Percentiles rank a stretch among this genome's conserved stretches.
phyloP scores from a whole-genome alignment of 2,797 vertebrate species.

The Adelosebastes latens region DNA sequence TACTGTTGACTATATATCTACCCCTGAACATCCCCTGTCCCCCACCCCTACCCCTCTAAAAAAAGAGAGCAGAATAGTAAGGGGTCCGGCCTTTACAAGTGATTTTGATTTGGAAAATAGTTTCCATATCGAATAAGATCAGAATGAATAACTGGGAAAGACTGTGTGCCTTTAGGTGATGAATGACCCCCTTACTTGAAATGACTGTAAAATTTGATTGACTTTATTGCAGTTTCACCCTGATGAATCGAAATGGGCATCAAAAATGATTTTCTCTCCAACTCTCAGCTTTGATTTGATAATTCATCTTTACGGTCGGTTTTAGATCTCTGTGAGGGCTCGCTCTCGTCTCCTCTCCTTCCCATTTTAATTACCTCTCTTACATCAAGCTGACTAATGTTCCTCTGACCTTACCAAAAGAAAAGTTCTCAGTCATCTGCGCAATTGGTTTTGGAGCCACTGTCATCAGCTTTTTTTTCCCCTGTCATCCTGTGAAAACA shows the following conservation, averaged over 20 bases:
- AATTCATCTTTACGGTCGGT: constrained; percentile 49
- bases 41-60: no score
- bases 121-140: background rate
- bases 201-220: constrained; percentile 30
- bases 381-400: constrained; percentile 45
- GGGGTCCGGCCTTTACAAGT: background rate
- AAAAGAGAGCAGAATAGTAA: no score
- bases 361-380: constrained; percentile 56
- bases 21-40: no score
- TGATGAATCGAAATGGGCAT: constrained; percentile 30
- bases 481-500: constrained; percentile 49
- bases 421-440: constrained; percentile 30
- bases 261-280: background rate
- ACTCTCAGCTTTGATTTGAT: constrained; percentile 46
- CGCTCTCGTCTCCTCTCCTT: constrained; percentile 22
- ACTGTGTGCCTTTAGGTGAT: constrained; percentile 15
- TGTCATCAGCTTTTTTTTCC: constrained; percentile 46
- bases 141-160: background rate
- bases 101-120: background rate
- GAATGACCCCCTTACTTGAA: constrained; percentile 17
- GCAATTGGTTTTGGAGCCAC: constrained; percentile 44
- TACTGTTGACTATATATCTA: no score
- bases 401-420: constrained; percentile 38
- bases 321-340: constrained; percentile 31
- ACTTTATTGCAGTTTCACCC: constrained; percentile 12